Percentiles rank a stretch among this genome's conserved stretches.
Conservation (phyloP, 2,888 invertebrate genomes). For the Amphiduros pacificus region DNA sequence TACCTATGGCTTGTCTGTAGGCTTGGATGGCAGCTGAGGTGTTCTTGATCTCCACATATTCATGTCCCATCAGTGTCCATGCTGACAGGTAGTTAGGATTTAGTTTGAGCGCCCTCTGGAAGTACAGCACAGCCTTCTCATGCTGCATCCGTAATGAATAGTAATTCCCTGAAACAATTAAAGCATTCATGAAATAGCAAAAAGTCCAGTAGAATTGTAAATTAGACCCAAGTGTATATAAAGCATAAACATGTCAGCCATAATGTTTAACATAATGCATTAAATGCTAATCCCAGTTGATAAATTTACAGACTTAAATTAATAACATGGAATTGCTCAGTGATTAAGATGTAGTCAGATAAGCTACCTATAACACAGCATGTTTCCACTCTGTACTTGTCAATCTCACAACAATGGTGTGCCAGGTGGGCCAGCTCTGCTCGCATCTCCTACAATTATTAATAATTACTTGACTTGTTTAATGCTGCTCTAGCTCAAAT, state of each 20-base stretch:
- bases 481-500: too few species aligned
- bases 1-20: slow-evolving; percentile 94
- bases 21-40: slow-evolving; percentile 98
- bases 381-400: slow-evolving; percentile 95
- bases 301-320: too few species aligned
- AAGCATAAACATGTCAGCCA: too few species aligned
- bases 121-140: slow-evolving; percentile 96
- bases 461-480: slow-evolving; percentile 1
- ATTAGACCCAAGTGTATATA: too few species aligned
- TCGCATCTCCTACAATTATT: slow-evolving; percentile 74
- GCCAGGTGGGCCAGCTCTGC: slow-evolving; percentile 91
- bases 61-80: slow-evolving; percentile 98
- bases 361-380: slow-evolving; percentile 95
- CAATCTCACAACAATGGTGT: slow-evolving; percentile 88
- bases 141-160: slow-evolving; percentile 94
- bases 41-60: slow-evolving; percentile 98
- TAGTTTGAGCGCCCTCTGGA: slow-evolving; percentile 88
- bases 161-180: slow-evolving; percentile 74
- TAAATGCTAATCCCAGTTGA: too few species aligned
- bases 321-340: too few species aligned
- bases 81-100: slow-evolving; percentile 93
- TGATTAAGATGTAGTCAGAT: too few species aligned
- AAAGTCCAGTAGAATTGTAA: too few species aligned
- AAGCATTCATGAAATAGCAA: neutral
- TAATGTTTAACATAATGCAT: neutral